phyloP scores from a whole-genome alignment of 2,797 vertebrate genomes.

The Phyllotis vaccarum region DNA sequence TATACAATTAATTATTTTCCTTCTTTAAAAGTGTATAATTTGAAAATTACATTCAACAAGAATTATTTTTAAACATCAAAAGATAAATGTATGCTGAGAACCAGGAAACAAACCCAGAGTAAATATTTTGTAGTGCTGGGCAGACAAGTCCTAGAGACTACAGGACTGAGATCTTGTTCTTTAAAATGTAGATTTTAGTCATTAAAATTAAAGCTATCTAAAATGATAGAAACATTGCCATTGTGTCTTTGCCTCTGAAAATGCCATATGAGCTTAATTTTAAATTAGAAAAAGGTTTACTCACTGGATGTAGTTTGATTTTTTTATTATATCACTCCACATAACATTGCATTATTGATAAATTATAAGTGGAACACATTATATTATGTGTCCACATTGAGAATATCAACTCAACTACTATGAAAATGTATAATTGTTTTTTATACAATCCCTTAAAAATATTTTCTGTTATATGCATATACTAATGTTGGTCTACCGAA shows the following conservation, averaged over 20 bases:
- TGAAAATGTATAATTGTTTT: slow-evolving; percentile 20
- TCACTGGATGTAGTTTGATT: not conserved
- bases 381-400: slow-evolving; percentile 19
- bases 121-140: not conserved
- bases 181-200: slow-evolving; percentile 69
- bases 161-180: slow-evolving; percentile 58
- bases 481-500: not conserved
- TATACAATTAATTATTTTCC: not conserved
- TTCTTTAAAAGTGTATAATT: not conserved
- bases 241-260: slow-evolving; percentile 56
- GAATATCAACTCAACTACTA: slow-evolving; percentile 25
- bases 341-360: not conserved
- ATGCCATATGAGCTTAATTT: not conserved
- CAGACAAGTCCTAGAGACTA: slow-evolving; percentile 1
- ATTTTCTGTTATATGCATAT: not conserved
- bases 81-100: slow-evolving; percentile 53
- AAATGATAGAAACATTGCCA: not conserved
- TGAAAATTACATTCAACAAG: not conserved
- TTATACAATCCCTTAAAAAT: slow-evolving; percentile 5
- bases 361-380: slow-evolving; percentile 50
- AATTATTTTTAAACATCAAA: not conserved
- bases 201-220: slow-evolving; percentile 66
- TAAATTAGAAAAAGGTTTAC: slow-evolving; percentile 50
- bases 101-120: slow-evolving; percentile 62
- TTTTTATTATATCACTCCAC: not conserved